Percentiles rank a stretch among this genome's conserved stretches.
phyloP scores from a whole-genome alignment of 92 coral and sea anemone species.

The Zoanthus sociatus region DNA sequence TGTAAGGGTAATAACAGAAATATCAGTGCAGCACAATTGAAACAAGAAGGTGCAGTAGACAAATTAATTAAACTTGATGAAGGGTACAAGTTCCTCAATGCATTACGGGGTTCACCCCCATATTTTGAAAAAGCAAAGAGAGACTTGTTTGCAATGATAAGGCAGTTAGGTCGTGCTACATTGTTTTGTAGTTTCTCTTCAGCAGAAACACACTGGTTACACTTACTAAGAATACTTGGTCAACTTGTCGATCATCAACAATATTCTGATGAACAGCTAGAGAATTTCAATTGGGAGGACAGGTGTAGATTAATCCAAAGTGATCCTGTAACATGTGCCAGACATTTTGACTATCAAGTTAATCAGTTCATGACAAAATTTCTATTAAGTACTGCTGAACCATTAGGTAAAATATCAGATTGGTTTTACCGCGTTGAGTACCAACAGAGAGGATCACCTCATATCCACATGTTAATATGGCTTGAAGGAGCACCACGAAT shows the following conservation, averaged over 20 bases:
- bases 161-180: conserved; percentile 34
- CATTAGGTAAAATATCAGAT: no score
- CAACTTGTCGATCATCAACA: not conserved
- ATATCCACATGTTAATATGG: not conserved
- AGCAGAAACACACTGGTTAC: conserved; percentile 16
- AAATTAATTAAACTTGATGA: not conserved
- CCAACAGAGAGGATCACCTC: conserved; percentile 6
- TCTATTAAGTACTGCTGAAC: no score
- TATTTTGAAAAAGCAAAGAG: conserved; percentile 5
- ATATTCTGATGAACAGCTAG: conserved; percentile 22
- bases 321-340: conserved; percentile 6
- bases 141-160: conserved; percentile 21
- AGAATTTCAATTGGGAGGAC: conserved; percentile 8
- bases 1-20: conserved; percentile 1
- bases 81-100: not conserved
- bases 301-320: conserved; percentile 10
- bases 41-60: not conserved
- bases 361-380: not conserved
- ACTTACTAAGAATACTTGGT: not conserved
- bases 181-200: not conserved
- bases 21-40: not conserved
- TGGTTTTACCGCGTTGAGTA: no score
- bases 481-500: conserved; percentile 3
- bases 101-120: conserved; percentile 14
- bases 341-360: conserved; percentile 12